These are phyloP conservation scores for Sebastes oblongus DNA, from an alignment of 2,797 vertebrate species.

Conservation along the genomic window DNA sequence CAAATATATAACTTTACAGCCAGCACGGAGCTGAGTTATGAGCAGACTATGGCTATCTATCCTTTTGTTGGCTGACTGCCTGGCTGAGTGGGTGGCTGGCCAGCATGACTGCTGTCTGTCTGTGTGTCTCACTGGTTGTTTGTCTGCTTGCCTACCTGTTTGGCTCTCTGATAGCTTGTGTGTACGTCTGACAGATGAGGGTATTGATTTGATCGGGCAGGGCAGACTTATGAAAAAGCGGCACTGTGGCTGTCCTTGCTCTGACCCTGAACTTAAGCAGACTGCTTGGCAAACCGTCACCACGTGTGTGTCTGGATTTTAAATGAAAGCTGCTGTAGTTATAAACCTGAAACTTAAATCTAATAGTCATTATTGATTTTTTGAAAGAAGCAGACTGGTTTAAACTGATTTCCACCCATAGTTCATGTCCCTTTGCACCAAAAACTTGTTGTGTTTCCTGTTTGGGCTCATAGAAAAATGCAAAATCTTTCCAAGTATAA, in stretches of 20 bases:
- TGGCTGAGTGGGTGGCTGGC: constrained; percentile 64
- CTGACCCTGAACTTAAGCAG: constrained; percentile 53
- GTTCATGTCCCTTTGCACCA: not conserved
- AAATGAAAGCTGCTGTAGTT: not conserved
- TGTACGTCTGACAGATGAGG: constrained; percentile 47
- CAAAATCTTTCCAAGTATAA: no score
- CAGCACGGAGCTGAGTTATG: constrained; percentile 39
- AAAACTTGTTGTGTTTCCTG: not conserved
- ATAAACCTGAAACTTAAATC: not conserved
- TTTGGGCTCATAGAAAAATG: not conserved
- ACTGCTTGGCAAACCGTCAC: constrained; percentile 22
- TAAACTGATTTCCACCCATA: not conserved
- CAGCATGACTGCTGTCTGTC: constrained; percentile 48
- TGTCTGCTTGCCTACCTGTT: constrained; percentile 47
- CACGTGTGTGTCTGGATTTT: constrained; percentile 16
- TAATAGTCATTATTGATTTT: not conserved
- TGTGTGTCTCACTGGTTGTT: constrained; percentile 14
- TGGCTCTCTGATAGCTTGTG: constrained; percentile 14
- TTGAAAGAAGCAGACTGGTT: not conserved
- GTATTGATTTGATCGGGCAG: constrained; percentile 57
- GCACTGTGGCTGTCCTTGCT: constrained; percentile 41
- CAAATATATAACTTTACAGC: constrained; percentile 45
- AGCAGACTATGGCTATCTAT: constrained; percentile 52
- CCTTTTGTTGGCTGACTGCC: constrained; percentile 54
- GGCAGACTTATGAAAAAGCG: constrained; percentile 39